A percentile compares a stretch with the other conserved stretches of the same genome.
phyloP scores from a whole-genome alignment of 2,888 invertebrate genomes.

The Monopis laevigella region DNA sequence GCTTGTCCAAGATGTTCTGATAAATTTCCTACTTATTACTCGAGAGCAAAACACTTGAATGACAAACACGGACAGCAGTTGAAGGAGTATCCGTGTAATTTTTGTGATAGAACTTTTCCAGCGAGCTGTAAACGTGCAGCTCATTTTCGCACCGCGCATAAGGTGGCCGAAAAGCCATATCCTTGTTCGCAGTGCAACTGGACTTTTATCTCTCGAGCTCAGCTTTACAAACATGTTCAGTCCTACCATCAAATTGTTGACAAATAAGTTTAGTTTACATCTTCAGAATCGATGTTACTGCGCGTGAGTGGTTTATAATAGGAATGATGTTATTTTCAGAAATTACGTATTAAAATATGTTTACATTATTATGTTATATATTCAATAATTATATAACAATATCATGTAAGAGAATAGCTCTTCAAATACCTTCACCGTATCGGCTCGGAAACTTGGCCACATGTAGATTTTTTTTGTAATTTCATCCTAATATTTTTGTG shows the following conservation, averaged over 20 bases:
- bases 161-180: slow-evolving; percentile 21
- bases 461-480: too few species aligned
- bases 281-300: too few species aligned
- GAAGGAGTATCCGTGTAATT: slow-evolving; percentile 33
- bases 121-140: slow-evolving; percentile 41
- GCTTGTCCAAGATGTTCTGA: slow-evolving; percentile 48
- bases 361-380: too few species aligned
- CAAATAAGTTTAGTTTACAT: slow-evolving; percentile 13
- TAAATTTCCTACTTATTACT: slow-evolving; percentile 42
- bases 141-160: slow-evolving; percentile 36
- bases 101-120: slow-evolving; percentile 38
- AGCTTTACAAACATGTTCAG: slow-evolving; percentile 18
- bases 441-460: too few species aligned
- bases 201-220: slow-evolving; percentile 9
- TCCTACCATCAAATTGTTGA: slow-evolving; percentile 28
- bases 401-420: too few species aligned
- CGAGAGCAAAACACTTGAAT: slow-evolving; percentile 43
- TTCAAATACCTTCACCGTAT: too few species aligned
- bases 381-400: too few species aligned
- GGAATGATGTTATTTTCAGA: too few species aligned
- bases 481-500: too few species aligned
- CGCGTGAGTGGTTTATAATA: too few species aligned
- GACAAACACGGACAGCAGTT: slow-evolving; percentile 37
- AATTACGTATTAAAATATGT: too few species aligned
- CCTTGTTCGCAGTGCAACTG: slow-evolving; percentile 13